These are phyloP conservation scores for Pyrgus malvae DNA, from an alignment of 2,888 invertebrate genomes.

Conservation along the genomic window DNA sequence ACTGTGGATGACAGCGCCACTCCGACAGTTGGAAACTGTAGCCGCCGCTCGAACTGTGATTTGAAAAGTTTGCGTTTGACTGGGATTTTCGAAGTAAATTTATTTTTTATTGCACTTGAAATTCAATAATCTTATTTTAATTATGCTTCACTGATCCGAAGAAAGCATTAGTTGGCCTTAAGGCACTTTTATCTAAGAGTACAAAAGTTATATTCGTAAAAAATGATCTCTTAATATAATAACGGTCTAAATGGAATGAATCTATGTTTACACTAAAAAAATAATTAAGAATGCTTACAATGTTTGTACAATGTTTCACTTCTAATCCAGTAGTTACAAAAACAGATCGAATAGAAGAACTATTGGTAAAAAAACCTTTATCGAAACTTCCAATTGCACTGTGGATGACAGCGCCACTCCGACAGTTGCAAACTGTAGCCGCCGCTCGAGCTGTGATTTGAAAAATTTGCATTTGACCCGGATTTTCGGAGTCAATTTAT, in stretches of 20 bases:
- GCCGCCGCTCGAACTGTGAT: conserved; percentile 1
- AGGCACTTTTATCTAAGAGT: too few relatives aligned
- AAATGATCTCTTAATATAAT: too few relatives aligned
- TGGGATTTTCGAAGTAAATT: background rate
- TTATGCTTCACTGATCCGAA: too few relatives aligned
- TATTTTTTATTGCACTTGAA: background rate
- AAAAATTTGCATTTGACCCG: conserved; percentile 11
- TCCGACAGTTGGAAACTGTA: background rate
- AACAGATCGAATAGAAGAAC: background rate
- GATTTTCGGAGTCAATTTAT: background rate
- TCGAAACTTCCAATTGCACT: conserved; percentile 1
- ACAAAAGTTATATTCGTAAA: too few relatives aligned
- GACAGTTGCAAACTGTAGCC: background rate
- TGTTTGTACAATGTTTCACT: background rate
- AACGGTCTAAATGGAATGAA: too few relatives aligned
- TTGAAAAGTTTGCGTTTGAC: conserved; percentile 9
- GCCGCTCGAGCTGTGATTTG: background rate
- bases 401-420: conserved; percentile 1
- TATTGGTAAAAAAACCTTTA: background rate
- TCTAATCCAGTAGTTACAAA: background rate
- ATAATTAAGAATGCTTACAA: too few relatives aligned
- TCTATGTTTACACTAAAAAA: too few relatives aligned
- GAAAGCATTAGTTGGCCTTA: too few relatives aligned
- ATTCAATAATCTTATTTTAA: too few relatives aligned
- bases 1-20: conserved; percentile 4